Evolutionary conservation across 1,140 invertebrate genomes (phyloP), one percentile per base, ranked within the genome.

Genomic region (Cydia pomonella): DNA sequence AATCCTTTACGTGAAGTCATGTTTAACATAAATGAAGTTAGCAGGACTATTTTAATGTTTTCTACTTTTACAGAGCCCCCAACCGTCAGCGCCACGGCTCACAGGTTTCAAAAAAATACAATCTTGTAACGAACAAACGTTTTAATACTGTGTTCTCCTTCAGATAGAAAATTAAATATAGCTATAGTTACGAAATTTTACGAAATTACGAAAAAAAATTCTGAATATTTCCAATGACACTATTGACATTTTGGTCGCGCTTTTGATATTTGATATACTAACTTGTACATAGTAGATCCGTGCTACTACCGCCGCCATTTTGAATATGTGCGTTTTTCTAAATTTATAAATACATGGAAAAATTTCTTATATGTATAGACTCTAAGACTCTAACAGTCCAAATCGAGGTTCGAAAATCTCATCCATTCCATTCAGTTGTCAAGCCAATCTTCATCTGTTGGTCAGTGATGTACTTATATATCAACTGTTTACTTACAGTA

Each of bases 61-160:
- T 82, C n/a, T 63, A 72, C 84, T 82, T 85, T 85, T 84, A 81
- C 81, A 83, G 79, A 81, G 78, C 83, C 78, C 86, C 82, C 78
- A 80, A 75, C n/a, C 76, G 81, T 80, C 82, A 80, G 78, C 79
- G 79, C 12, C 47, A n/a, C 13, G 16, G 47, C 13, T n/a, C 16
- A 3, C 47, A 13, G 2, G 0, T 16, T n/a, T 50, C 16, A 16
- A n/a, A 16, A 1, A 50, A 50, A 16, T 50, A 50, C 47, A 86
- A 88, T 84, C 81, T 80, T 84, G 86, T 80, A 75, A 80, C 78
- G 80, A 41, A 41, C 38, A 18, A 2, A 6, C 16, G 5, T 3
- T 21, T 21, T 50, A 50, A 50, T 2, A n/a, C 10, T 50, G 13
- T 50, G 13, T 50, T 16, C 13, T 16, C 47, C 13, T 50, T 41